Evolutionary conservation across 2,113 vertebrate genomes (phyloP).

Genomic region (Irena cyanogastra): DNA sequence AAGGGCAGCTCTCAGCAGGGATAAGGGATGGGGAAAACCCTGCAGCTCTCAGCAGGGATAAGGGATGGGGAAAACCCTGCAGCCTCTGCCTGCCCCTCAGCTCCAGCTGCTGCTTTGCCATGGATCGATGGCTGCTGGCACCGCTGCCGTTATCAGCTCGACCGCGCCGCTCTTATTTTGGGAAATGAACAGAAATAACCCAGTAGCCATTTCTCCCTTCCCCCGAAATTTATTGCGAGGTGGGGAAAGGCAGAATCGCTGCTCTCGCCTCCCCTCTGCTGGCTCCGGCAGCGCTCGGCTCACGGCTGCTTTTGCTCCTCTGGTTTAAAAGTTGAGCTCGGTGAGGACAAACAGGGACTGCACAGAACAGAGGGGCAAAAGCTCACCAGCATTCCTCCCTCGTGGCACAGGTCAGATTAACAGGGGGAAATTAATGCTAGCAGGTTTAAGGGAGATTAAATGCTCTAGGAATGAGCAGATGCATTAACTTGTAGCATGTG

Average conservation of each 20-base stretch:
- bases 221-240: background rate
- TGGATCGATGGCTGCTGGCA: fast-evolving
- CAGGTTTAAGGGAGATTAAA: background rate
- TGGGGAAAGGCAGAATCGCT: background rate
- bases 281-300: background rate
- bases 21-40: background rate
- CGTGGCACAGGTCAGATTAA: background rate
- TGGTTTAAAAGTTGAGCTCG: background rate
- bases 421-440: background rate
- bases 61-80: background rate
- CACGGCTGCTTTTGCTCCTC: fast-evolving
- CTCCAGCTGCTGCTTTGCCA: fast-evolving
- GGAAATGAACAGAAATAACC: background rate
- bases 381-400: background rate
- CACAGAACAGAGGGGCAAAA: fast-evolving
- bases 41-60: background rate
- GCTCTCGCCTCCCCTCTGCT: conserved; percentile 61
- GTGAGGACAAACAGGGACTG: fast-evolving
- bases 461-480: background rate
- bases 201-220: background rate
- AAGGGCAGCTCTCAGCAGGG: background rate
- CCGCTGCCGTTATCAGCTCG: background rate
- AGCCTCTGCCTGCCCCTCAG: background rate
- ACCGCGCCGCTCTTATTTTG: fast-evolving
- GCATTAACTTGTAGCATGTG: background rate